Percentiles rank a stretch among this genome's conserved stretches.
Evolutionary conservation across 2,888 invertebrate genomes (phyloP).

Genomic region (Eupsilia transversa): DNA sequence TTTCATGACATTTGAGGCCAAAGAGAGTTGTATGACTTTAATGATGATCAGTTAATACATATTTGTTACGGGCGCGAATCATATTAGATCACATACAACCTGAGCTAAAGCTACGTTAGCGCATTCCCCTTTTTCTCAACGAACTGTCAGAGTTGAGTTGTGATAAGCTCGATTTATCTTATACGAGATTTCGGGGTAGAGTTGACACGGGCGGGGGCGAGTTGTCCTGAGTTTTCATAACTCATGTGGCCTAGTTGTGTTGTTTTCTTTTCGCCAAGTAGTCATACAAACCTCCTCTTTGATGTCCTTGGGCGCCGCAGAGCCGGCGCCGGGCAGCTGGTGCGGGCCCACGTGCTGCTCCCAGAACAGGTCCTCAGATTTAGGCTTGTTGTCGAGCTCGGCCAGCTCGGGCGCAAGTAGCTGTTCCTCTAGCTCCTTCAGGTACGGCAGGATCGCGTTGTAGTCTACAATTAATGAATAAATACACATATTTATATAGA

Average conservation of each 20-base stretch:
- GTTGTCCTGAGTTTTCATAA: background rate
- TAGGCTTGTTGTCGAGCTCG: constrained; percentile 65
- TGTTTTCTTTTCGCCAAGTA: background rate
- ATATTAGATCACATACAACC: no score
- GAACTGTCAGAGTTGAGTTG: background rate
- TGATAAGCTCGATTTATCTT: no score
- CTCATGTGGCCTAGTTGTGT: background rate
- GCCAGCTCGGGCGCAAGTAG: constrained; percentile 68
- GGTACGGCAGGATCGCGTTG: constrained; percentile 86
- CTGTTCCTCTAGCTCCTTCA: constrained; percentile 85
- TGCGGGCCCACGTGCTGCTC: constrained; percentile 15
- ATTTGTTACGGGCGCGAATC: no score
- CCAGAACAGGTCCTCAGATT: constrained; percentile 60
- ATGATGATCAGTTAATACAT: no score
- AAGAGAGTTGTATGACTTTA: no score
- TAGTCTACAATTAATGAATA: constrained; percentile 75
- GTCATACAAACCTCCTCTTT: constrained; percentile 37
- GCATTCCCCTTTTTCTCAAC: background rate
- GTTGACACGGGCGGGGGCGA: no score
- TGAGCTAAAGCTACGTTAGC: no score
- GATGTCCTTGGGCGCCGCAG: background rate
- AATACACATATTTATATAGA: background rate
- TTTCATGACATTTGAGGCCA: no score
- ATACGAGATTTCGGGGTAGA: background rate
- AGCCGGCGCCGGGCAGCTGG: background rate